Evolutionary conservation across 2,888 invertebrate genomes (phyloP), one percentile per base, ranked within the genome.

Genomic region (Cataglyphis rosenhaueri): DNA sequence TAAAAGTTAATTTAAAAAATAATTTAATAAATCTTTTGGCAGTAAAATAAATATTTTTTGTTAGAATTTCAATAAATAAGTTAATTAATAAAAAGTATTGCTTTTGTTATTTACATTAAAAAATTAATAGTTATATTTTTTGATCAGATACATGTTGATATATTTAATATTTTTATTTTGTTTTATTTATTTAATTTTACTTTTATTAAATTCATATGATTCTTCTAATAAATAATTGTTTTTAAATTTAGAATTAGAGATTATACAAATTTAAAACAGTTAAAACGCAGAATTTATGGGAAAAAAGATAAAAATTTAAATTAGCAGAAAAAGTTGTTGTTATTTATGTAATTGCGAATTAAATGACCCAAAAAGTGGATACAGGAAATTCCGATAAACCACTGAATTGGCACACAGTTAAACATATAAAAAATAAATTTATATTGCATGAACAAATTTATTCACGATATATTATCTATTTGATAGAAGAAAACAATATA

Each of bases 321-420:
- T 74, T 55, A 62, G 41, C n/a, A 57, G 59, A 70, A 82, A 59
- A 82, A 75, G 68, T 81, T 76, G 81, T 79, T 73, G 86, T 84
- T 71, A 85, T 85, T 86, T 81, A 81, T 83, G 65, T 83, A 81
- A 83, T 83, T 78, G 81, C 68, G 74, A 76, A 82, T 84, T 84
- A 75, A 81, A 82, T 79, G 79, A 81, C 79, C 65, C 86, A 83
- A 84, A 84, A 82, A 61, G 68, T 82, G 59, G 81, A 35, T 78
- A 85, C 70, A 75, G 18, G 61, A 84, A 86, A 85, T 62, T 84
- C 83, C 79, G 83, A 32, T 74, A 12, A 15, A 29, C 1, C n/a
- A 61, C 12, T 4, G n/a, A 61, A 74, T 25, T 32, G 44, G 10
- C 15, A 32, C 32, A 32, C 21, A 48, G 35, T 35, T 35, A 3